Percentiles rank a stretch among this genome's conserved stretches.
These are phyloP conservation scores for Rousettus leschenaultii DNA, from an alignment of 2,113 vertebrate species.

Conservation along the genomic window DNA sequence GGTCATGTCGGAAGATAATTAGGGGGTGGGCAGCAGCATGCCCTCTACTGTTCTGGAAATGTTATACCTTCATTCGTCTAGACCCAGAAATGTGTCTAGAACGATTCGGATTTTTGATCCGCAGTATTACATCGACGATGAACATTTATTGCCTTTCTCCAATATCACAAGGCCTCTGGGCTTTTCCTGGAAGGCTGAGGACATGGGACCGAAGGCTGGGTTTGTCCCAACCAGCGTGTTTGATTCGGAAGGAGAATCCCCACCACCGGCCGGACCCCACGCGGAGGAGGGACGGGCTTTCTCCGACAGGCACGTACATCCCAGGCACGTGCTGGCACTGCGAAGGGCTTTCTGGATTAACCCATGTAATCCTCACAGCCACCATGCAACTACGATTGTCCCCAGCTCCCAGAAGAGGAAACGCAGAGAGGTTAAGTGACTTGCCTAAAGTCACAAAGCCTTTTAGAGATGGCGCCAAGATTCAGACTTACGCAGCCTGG, in stretches of 20 bases:
- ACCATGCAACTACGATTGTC: background rate
- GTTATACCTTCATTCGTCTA: background rate
- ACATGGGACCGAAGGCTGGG: too few species aligned
- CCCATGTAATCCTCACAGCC: background rate
- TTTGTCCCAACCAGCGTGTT: background rate
- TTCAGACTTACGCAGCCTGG: background rate
- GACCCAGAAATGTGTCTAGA: background rate
- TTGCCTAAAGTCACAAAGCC: background rate
- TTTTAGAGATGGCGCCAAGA: background rate
- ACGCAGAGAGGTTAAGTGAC: background rate
- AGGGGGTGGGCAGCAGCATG: background rate
- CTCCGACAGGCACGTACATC: background rate
- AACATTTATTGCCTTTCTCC: slow-evolving; percentile 13
- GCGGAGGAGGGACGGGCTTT: background rate
- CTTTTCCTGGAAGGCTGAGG: background rate
- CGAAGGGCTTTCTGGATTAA: background rate
- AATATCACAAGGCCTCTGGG: background rate
- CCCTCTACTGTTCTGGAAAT: background rate
- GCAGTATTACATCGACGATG: background rate
- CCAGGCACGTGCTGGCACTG: background rate
- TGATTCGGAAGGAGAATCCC: background rate
- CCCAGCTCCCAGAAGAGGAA: background rate
- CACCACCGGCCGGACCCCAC: too few species aligned
- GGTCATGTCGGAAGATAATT: background rate
- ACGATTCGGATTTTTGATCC: background rate